Base-by-base conservation (phyloP, 1,140 invertebrate species). In the Neotoxoptera formosana region DNA sequence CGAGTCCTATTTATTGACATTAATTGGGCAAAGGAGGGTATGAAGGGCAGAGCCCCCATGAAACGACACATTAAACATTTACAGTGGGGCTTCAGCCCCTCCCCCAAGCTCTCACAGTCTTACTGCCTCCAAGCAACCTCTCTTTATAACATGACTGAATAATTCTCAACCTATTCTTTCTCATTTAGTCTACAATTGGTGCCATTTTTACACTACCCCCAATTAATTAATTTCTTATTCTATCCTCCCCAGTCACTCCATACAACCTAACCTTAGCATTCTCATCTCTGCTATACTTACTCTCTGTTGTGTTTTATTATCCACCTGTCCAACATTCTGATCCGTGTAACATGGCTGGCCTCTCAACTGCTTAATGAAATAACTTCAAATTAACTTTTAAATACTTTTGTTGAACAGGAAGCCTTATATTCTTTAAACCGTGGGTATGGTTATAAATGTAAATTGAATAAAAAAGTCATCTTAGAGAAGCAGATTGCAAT, bases 401-500 rank as follows among this genome's bases (percentile, higher is more conserved):
- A 86, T 11, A 30, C 8, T 93, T 51, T 94, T 81, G 8, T 53
- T 67, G 94, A 92, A 41, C 94, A 95, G 92, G 95, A 95, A 94
- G 94, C 94, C 34, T 94, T 94, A 56, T 93, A 93, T 76, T 94
- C 96, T 93, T 95, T 96, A 94, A 94, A 95, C 93, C 95, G 95
- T 94, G 94, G 95, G 30, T 95, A 95, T 93, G 95, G 95, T 94
- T 95, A 95, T 20, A 95, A 95, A 94, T 95, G 94, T 94, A 95
- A 94, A 94, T 95, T 95, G 95, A 95, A 95, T 56, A 94, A 67
- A 95, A 95, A 94, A 94, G 95, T 94, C 90, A 95, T 95, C 90
- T 95, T 95, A n/a, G 95, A 96, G 94, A 95, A 96, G 93, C 96
- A 96, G 94, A 94, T 96, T 83, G 95, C 95, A 0, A 96, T 96